Percentiles rank a stretch among this genome's conserved stretches.
Conservation (phyloP, 2,113 vertebrate species). For the Dolichallabes microphthalmus region DNA sequence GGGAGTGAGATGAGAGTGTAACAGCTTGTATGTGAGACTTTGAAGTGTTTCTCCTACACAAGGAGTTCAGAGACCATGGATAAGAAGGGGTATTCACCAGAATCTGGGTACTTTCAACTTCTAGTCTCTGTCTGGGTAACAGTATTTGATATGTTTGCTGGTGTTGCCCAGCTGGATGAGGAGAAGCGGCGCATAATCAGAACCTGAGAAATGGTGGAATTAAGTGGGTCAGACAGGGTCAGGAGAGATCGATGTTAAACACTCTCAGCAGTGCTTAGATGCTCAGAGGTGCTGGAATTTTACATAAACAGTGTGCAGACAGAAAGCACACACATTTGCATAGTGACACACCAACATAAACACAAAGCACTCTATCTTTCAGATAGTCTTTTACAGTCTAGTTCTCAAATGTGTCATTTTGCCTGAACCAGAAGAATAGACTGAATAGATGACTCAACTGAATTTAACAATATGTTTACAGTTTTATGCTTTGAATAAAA, state of each 20-base stretch:
- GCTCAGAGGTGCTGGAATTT: conserved; percentile 56
- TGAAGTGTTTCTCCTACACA: conserved; percentile 40
- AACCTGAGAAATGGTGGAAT: conserved; percentile 68
- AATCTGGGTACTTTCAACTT: conserved; percentile 56
- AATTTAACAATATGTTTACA: conserved; percentile 66
- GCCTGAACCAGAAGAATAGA: conserved; percentile 53
- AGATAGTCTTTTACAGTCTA: conserved; percentile 35
- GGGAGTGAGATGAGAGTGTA: not conserved
- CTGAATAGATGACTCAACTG: conserved; percentile 66
- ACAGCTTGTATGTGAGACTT: conserved; percentile 41
- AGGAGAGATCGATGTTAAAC: conserved; percentile 68
- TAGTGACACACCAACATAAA: conserved; percentile 29
- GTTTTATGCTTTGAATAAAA: conserved; percentile 19
- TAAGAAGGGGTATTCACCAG: conserved; percentile 55
- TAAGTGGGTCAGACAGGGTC: conserved; percentile 68
- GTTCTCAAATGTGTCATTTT: conserved; percentile 29
- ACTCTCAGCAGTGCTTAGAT: conserved; percentile 52
- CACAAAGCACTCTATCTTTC: conserved; percentile 36
- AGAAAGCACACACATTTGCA: conserved; percentile 39
- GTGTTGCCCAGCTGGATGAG: conserved; percentile 34
- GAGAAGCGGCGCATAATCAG: conserved; percentile 61
- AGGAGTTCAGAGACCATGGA: conserved; percentile 57
- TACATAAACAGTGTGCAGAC: conserved; percentile 56
- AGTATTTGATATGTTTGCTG: conserved; percentile 63
- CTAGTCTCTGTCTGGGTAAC: conserved; percentile 54